Evolutionary conservation across 2,113 vertebrate species (phyloP), one percentile per base, ranked within the genome.

Genomic region (Lophotis ruficrista): DNA sequence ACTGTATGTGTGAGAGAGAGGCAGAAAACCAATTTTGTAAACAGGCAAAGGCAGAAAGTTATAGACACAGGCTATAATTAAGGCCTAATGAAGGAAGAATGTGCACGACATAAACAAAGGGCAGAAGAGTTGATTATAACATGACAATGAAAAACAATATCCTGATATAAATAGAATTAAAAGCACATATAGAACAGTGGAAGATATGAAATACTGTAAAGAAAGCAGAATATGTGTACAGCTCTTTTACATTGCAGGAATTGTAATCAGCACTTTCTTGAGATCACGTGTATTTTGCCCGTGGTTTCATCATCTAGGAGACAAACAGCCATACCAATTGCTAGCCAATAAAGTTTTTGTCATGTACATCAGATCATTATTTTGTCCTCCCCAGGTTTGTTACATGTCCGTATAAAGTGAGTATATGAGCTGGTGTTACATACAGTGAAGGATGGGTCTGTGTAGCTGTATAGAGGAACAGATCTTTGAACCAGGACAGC

Each of bases 71-170:
- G 45, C 69, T 94, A 51, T 89, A 94, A 92, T 92, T 94, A 93
- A 76, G n/a, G n/a, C 12, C 57, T 96, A 90, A 95, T 87, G 92
- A 95, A 92, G 89, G 86, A 83, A 81, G 88, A 94, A 91, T 83
- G 48, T 27, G n/a, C 37, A 73, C 41, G 73, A 70, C 79, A 91
- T 70, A 90, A 94, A 96, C 76, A 90, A 94, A 80, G 24, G 25
- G 62, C 50, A 94, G 78, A 91, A 48, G 83, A 90, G 50, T 33
- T 81, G 70, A 54, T 84, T 87, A 47, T 65, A 93, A 66, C 6
- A 31, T 2, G 14, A 65, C 31, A 80, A 41, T 54, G 56, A 65
- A 88, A 86, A 37, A 12, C 80, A 48, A 19, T 61, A 50, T 65
- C 33, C 68, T 83, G 57, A 41, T 28, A 54, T 21, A 61, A 90